Evolutionary conservation across 2,888 invertebrate genomes (phyloP), one percentile per base, ranked within the genome.

Genomic region (Isotomurus palustris): DNA sequence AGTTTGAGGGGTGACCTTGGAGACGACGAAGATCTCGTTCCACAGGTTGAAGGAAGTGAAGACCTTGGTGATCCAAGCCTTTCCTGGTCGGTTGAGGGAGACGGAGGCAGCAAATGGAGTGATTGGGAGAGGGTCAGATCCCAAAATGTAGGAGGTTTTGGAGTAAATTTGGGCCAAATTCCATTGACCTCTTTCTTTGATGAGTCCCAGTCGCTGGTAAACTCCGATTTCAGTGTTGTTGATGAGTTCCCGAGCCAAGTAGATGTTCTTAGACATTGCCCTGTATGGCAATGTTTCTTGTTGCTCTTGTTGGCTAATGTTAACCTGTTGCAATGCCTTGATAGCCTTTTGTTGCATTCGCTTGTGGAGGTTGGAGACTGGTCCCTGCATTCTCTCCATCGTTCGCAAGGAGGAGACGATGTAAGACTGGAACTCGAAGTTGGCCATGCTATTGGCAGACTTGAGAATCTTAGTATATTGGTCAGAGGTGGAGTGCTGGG

Each of bases 1-100:
- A 24, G 27, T n/a, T 1, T 50, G 21, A 2, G 32, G 3, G 17
- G 6, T 12, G 8, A 27, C 8, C 21, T 49, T 49, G 49, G 49
- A 21, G 8, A 19, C 6, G 22, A 49, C 12, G 49, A 35, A 49
- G 35, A 49, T 49, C 35, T 49, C 49, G 35, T 49, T 49, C 49
- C 49, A 49, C 4, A 49, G 19, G 8, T 4, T 6, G 32, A 49
- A 3, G 27, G 27, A 14, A 21, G 49, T 32, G 49, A 35, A 49
- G 19, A 49, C 3, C 4, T 49, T 21, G 8, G 5, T 19, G 10
- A 19, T 14, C 49, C 51, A 51, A 24, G 17, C 19, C 10, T 51
- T 40, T n/a, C 40, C 40, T 12, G 40, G 6, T 24, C n/a, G 25
- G 10, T 51, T 38, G 25, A 45, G 36, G 14, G 24, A 24, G 44